Evolutionary conservation across 2,797 vertebrate species (phyloP), one percentile per base, ranked within the genome.

Genomic region (Stomatorhinus walkeri): DNA sequence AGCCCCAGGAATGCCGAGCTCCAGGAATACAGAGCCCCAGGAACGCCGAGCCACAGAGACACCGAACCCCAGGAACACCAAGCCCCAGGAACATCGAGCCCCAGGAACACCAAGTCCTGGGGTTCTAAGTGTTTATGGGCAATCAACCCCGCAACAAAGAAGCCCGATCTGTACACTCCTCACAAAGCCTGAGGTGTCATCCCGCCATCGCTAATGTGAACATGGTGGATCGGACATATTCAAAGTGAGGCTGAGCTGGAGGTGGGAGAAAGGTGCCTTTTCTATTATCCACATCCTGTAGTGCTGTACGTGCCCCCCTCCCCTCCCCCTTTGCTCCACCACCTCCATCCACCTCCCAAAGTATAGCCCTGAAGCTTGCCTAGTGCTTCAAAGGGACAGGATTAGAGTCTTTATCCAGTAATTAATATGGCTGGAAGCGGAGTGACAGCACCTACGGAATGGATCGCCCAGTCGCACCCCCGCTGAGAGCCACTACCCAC

Each of bases 331-430:
- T 48, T 9, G 6, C 76, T 22, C 76, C 76, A n/a, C 76, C 79
- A 43, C 79, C 36, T 6, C 76, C 32, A 81, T 46, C 36, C 81
- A 93, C 94, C 94, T 96, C 96, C 96, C 95, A 94, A 96, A 96
- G 95, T 97, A 93, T 93, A 96, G 96, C 95, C 95, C 97, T 96
- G 96, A 97, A 94, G 59, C 95, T 96, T 96, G 95, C 94, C 96
- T 95, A 93, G 93, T 91, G 95, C 96, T 98, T 98, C 97, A 98
- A 99, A 98, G 97, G 95, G 94, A 94, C 92, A 93, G 96, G 97
- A 98, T 98, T 98, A 97, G 95, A 96, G 93, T 96, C 96, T 97
- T 97, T 96, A 98, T 97, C 96, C 96, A 96, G 96, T 97, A 98
- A 98, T 98, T 98, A 99, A 98, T 98, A 97, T 97, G 96, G 95